phyloP scores from a whole-genome alignment of 2,113 vertebrate genomes.

The Neodontobutis hainanensis region DNA sequence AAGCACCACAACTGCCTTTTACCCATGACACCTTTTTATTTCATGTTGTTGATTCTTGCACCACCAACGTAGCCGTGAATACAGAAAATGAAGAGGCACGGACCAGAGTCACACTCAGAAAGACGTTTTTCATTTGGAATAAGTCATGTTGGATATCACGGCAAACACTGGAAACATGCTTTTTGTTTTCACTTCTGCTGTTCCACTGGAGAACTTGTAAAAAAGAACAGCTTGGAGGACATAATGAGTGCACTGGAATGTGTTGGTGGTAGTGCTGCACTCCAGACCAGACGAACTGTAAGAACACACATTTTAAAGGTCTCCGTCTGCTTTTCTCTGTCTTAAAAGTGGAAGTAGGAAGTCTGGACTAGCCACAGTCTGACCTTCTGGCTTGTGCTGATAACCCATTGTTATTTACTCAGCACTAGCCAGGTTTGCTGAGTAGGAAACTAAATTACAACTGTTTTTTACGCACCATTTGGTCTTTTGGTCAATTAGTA shows the following conservation, averaged over 20 bases:
- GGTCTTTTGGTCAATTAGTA: too few relatives aligned
- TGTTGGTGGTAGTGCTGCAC: neutral
- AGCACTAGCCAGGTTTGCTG: too few relatives aligned
- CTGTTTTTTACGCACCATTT: too few relatives aligned
- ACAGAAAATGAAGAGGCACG: conserved; percentile 7
- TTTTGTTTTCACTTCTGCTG: conserved; percentile 33
- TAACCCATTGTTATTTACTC: too few relatives aligned
- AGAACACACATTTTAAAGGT: too few relatives aligned
- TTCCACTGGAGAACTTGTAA: conserved; percentile 25
- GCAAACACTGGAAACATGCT: conserved; percentile 39
- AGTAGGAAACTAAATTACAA: too few relatives aligned
- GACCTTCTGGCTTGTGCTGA: too few relatives aligned
- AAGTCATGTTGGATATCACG: conserved; percentile 13
- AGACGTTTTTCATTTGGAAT: conserved; percentile 26
- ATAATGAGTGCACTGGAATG: conserved; percentile 15
- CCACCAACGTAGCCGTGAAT: conserved; percentile 1
- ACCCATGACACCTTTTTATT: neutral
- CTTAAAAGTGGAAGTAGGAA: too few relatives aligned
- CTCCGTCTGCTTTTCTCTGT: too few relatives aligned
- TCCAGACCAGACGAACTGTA: too few relatives aligned
- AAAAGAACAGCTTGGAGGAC: conserved; percentile 39
- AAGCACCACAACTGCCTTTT: conserved; percentile 34
- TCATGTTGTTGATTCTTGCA: conserved; percentile 26
- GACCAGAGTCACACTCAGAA: conserved; percentile 19
- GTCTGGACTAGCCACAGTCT: too few relatives aligned